phyloP scores from a whole-genome alignment of 2,797 vertebrate species.

The Myripristis murdjan region DNA sequence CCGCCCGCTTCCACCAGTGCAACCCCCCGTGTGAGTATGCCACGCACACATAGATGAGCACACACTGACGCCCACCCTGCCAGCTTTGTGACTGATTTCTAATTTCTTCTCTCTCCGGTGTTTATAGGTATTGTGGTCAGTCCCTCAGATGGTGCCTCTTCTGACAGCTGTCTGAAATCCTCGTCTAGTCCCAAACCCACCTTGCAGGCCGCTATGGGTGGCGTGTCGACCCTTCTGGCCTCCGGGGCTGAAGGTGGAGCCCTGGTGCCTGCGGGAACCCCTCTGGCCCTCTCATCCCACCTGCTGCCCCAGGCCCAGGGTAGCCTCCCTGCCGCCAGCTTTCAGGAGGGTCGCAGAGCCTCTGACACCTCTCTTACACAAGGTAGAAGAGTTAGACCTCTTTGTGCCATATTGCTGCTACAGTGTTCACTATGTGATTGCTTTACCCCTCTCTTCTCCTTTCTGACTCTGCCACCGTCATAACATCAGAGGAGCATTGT shows the following conservation, averaged over 20 bases:
- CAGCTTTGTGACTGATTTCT: neutral
- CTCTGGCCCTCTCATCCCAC: conserved; percentile 90
- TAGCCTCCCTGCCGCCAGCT: conserved; percentile 87
- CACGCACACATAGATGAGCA: neutral
- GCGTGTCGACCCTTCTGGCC: conserved; percentile 84
- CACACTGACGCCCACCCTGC: neutral
- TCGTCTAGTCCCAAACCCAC: conserved; percentile 84
- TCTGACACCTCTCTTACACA: conserved; percentile 97
- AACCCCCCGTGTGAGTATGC: conserved; percentile 90
- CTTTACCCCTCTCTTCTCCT: conserved; percentile 3
- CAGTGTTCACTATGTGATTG: neutral
- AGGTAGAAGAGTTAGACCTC: conserved; percentile 81
- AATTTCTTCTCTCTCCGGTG: conserved; percentile 18
- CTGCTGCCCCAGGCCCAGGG: conserved; percentile 89
- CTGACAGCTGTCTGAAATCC: conserved; percentile 94
- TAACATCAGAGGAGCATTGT: conserved; percentile 48
- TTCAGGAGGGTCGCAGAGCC: conserved; percentile 95
- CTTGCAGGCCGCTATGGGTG: conserved; percentile 76
- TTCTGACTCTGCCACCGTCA: conserved; percentile 15
- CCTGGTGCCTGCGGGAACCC: conserved; percentile 79
- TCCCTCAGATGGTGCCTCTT: conserved; percentile 92
- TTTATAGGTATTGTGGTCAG: conserved; percentile 90
- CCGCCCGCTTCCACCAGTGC: conserved; percentile 89
- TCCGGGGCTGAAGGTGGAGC: conserved; percentile 77
- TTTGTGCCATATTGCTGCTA: neutral